A percentile compares a stretch with the other conserved stretches of the same genome.
phyloP scores from a whole-genome alignment of 2,888 invertebrate genomes.

The Crocallis elinguaria region DNA sequence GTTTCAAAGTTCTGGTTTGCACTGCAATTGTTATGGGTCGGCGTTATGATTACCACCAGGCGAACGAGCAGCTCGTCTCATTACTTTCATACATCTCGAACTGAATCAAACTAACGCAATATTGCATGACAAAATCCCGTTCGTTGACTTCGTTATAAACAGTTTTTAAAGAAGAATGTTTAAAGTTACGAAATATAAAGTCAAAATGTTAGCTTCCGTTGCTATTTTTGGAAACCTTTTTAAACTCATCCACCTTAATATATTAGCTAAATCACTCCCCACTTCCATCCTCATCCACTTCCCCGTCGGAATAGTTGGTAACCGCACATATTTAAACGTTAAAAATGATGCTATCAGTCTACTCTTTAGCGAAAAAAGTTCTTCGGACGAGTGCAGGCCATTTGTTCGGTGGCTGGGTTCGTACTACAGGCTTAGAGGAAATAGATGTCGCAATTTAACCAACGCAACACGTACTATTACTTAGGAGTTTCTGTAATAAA shows the following conservation, averaged over 20 bases:
- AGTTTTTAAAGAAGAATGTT: not conserved
- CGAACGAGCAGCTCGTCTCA: too few relatives aligned
- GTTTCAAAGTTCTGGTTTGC: too few relatives aligned
- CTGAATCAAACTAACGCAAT: too few relatives aligned
- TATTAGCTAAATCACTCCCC: conserved; percentile 16
- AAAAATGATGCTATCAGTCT: conserved; percentile 31
- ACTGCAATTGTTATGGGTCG: too few relatives aligned
- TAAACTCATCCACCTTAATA: conserved; percentile 5
- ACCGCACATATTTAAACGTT: conserved; percentile 30
- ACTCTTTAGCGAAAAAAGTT: conserved; percentile 21
- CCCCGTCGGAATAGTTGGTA: conserved; percentile 11
- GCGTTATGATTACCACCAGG: too few relatives aligned
- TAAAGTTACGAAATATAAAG: not conserved
- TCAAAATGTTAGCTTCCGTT: not conserved
- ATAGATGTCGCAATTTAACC: too few relatives aligned
- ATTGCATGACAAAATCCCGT: too few relatives aligned
- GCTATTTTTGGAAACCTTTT: conserved; percentile 1
- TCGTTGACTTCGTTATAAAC: too few relatives aligned
- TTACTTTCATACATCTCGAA: too few relatives aligned
- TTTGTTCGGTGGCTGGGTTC: conserved; percentile 5
- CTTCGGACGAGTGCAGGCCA: not conserved
- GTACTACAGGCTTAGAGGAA: too few relatives aligned
- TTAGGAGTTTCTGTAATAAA: too few relatives aligned
- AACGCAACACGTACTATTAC: too few relatives aligned
- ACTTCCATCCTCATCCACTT: conserved; percentile 14